Evolutionary conservation across 2,113 vertebrate species (phyloP).

Genomic region (Xenopus borealis): DNA sequence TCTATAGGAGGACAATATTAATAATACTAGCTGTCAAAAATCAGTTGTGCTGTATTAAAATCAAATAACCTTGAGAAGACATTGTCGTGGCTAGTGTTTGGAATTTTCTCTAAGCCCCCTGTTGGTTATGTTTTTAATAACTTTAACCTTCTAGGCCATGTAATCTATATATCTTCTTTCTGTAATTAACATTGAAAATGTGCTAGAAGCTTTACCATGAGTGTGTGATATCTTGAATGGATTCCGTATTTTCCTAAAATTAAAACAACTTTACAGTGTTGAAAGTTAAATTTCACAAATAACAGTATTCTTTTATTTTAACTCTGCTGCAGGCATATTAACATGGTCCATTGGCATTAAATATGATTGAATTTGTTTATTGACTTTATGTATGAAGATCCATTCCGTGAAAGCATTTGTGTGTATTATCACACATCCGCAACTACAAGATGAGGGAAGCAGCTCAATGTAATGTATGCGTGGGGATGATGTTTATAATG

Average conservation of each 20-base stretch:
- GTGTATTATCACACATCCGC: slow-evolving; percentile 74
- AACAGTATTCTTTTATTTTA: slow-evolving; percentile 57
- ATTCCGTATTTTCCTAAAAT: slow-evolving; percentile 52
- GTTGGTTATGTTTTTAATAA: slow-evolving; percentile 43
- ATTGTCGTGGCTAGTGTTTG: slow-evolving; percentile 29
- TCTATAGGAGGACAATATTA: not conserved
- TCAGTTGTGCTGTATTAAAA: slow-evolving; percentile 12
- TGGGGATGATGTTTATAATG: slow-evolving; percentile 86
- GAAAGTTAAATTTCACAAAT: slow-evolving; percentile 49
- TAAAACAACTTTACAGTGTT: slow-evolving; percentile 53
- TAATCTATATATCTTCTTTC: slow-evolving; percentile 49
- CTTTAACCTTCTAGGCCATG: slow-evolving; percentile 43
- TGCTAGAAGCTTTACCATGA: slow-evolving; percentile 62
- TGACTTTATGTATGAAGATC: slow-evolving; percentile 69
- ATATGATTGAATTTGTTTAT: slow-evolving; percentile 73
- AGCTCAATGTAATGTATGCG: slow-evolving; percentile 87
- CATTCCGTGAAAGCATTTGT: slow-evolving; percentile 71
- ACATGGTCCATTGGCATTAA: slow-evolving; percentile 63
- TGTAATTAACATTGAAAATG: slow-evolving; percentile 70
- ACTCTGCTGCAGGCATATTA: slow-evolving; percentile 60
- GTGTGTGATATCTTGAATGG: slow-evolving; percentile 48
- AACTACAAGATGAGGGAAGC: slow-evolving; percentile 79
- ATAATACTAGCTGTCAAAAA: not conserved
- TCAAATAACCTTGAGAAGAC: slow-evolving; percentile 17
- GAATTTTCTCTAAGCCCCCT: slow-evolving; percentile 40